phyloP scores from a whole-genome alignment of 2,113 vertebrate genomes.

The Plestiodon gilberti region DNA sequence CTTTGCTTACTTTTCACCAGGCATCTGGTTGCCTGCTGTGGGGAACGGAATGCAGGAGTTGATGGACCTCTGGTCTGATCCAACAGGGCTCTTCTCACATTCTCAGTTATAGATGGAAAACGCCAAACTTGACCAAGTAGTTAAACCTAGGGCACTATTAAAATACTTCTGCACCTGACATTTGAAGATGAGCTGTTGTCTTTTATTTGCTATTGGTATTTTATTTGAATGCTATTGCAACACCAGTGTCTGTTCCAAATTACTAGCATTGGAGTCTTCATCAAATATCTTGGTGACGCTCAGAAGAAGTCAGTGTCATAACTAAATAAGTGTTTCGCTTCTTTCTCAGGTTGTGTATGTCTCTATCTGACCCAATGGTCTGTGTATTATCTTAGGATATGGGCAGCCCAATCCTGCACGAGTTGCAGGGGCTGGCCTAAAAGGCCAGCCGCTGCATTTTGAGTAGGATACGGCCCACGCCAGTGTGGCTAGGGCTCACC shows the following conservation, averaged over 20 bases:
- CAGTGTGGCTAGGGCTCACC: too few species aligned
- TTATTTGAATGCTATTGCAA: constrained; percentile 82
- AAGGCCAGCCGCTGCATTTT: too few species aligned
- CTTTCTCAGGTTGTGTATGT: constrained; percentile 96
- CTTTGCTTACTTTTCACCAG: too few species aligned
- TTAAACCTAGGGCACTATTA: constrained; percentile 63
- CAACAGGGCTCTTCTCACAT: too few species aligned
- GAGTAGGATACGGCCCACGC: too few species aligned
- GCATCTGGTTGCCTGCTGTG: too few species aligned
- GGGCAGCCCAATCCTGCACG: too few species aligned
- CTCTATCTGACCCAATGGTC: constrained; percentile 97
- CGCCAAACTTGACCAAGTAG: constrained; percentile 60
- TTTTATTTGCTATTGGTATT: too few species aligned
- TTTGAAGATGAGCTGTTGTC: constrained; percentile 69
- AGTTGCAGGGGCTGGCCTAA: too few species aligned
- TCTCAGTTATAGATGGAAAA: too few species aligned
- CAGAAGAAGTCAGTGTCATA: constrained; percentile 86
- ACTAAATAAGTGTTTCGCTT: constrained; percentile 86
- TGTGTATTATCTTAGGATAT: constrained; percentile 84
- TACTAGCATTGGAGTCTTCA: constrained; percentile 85
- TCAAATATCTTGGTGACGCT: constrained; percentile 91
- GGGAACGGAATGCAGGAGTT: too few species aligned
- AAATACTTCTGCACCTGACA: constrained; percentile 67
- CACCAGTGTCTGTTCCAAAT: constrained; percentile 93
- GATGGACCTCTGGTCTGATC: too few species aligned